These are phyloP conservation scores for Caranx melampygus DNA, from an alignment of 2,113 vertebrate genomes.

Conservation along the genomic window DNA sequence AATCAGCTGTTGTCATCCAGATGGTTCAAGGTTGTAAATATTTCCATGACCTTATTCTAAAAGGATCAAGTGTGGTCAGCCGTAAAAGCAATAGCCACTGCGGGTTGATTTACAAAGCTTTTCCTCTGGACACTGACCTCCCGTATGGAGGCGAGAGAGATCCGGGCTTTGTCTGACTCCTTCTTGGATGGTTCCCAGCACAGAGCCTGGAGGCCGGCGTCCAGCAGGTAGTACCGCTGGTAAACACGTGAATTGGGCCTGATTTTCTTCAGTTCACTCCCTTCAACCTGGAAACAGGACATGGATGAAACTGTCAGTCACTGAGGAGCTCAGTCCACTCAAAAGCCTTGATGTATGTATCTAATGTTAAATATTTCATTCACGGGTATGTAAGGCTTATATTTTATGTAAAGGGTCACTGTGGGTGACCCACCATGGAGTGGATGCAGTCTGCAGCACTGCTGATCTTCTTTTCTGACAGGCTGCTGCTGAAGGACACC, in stretches of 20 bases:
- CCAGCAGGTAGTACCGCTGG: constrained; percentile 91
- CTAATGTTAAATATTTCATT: constrained; percentile 35
- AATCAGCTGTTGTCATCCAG: neutral
- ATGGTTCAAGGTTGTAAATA: constrained; percentile 16
- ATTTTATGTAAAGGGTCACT: constrained; percentile 21
- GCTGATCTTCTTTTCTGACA: constrained; percentile 95
- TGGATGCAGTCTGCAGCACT: constrained; percentile 94
- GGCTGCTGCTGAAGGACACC: constrained; percentile 95
- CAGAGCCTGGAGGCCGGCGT: constrained; percentile 92
- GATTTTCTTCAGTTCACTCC: constrained; percentile 93
- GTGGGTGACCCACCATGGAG: constrained; percentile 85
- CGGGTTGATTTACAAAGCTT: neutral
- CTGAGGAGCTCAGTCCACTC: constrained; percentile 1
- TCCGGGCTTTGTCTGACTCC: constrained; percentile 94
- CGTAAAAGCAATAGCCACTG: neutral
- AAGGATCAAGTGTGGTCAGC: constrained; percentile 18
- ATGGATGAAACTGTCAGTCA: neutral
- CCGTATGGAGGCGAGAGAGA: constrained; percentile 90
- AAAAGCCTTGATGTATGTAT: neutral
- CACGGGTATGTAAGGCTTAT: constrained; percentile 14
- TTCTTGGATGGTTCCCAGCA: constrained; percentile 97
- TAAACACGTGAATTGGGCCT: constrained; percentile 94
- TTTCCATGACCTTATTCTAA: neutral
- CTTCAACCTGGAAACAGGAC: constrained; percentile 81
- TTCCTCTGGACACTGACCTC: constrained; percentile 83